Percentiles rank a stretch among this genome's conserved stretches.
Conservation (phyloP, 2,113 vertebrate genomes). For the Sapayoa aenigma region DNA sequence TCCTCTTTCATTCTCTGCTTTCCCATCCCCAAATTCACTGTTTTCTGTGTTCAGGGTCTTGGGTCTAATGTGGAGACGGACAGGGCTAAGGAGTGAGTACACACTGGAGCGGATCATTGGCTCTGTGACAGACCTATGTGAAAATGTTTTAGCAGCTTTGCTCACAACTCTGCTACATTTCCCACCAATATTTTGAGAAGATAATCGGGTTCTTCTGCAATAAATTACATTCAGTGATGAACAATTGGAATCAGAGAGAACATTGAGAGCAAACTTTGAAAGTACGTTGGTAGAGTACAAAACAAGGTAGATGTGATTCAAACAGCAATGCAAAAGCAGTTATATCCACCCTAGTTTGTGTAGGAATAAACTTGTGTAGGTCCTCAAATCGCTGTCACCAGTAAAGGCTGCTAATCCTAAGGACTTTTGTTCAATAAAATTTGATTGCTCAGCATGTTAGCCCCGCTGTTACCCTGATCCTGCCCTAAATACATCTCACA, state of each 20-base stretch:
- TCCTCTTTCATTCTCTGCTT: background rate
- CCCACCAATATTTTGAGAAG: background rate
- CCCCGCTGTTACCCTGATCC: background rate
- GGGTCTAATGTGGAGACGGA: background rate
- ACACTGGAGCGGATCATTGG: background rate
- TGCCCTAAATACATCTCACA: background rate
- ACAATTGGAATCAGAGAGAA: background rate
- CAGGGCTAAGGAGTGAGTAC: background rate
- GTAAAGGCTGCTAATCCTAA: background rate
- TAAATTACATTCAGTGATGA: background rate
- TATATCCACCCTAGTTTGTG: background rate
- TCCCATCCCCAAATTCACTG: background rate
- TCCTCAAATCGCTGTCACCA: background rate
- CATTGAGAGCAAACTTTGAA: background rate
- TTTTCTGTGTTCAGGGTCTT: background rate
- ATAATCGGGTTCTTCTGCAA: background rate
- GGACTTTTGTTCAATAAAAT: background rate
- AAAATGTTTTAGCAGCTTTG: background rate
- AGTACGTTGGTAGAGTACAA: background rate
- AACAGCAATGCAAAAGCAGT: background rate
- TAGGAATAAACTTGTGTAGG: background rate
- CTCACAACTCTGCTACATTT: background rate
- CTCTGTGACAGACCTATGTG: background rate
- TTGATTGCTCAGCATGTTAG: background rate
- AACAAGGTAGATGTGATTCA: background rate